Evolutionary conservation across 2,797 vertebrate species (phyloP), one percentile per base, ranked within the genome.

Genomic region (Todus mexicanus): DNA sequence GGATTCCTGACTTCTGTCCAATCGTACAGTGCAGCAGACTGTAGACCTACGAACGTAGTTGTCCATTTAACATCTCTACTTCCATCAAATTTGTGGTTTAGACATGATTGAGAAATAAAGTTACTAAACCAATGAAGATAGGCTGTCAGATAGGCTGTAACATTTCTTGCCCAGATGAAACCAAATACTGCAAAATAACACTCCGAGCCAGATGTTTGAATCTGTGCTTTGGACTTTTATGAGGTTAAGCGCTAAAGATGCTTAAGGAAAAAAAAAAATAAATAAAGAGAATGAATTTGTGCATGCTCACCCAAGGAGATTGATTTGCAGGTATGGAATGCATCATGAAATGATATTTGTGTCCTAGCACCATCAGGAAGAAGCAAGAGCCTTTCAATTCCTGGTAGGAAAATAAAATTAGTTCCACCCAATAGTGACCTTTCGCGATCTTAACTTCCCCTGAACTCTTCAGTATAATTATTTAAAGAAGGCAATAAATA

Each of bases 401-500:
- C 75, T 70, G 25, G 11, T 63, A 64, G 57, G 53, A 68, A 83
- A 77, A 85, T 57, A 83, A 64, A 85, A 87, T 73, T n/a, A 74
- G 29, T 77, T 92, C 53, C 57, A 80, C 23, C 33, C 61, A 85
- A 22, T n/a, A 63, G 43, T 60, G 48, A 87, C 72, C 57, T 74
- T 80, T 74, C 63, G 65, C 33, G 31, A 56, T 48, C 29, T 89
- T 82, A 88, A 54, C n/a, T 61, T 89, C 45, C 56, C 72, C 26
- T n/a, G 51, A 93, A 70, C 16, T 23, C 47, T 50, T 60, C 1
- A 1, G 37, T 35, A 33, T 76, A 82, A 79, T 63, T 78, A 53
- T 75, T 72, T 92, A 65, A 92, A 87, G 65, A 74, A 59, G n/a
- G 33, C 64, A 64, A 92, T 64, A 88, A 84, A 43, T 65, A 92